These are phyloP conservation scores for Rhaphigaster nebulosa DNA, from an alignment of 2,888 invertebrate species.

Conservation along the genomic window DNA sequence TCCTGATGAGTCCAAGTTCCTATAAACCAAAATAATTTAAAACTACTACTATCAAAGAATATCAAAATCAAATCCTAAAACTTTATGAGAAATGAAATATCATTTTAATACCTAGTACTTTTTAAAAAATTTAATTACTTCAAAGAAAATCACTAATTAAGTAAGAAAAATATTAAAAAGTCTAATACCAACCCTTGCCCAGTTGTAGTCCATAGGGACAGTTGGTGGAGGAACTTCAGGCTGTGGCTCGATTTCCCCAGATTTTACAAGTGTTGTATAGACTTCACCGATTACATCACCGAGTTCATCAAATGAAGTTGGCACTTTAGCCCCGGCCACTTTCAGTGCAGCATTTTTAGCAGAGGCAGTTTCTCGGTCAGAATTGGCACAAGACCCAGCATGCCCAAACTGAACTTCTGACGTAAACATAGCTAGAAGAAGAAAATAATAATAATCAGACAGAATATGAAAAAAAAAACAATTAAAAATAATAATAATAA, in stretches of 20 bases:
- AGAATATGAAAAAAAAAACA: background rate
- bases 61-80: too few species aligned
- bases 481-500: background rate
- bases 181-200: conserved; percentile 82
- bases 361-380: conserved; percentile 91
- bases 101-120: background rate
- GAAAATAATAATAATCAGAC: background rate
- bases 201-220: conserved; percentile 99
- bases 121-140: too few species aligned
- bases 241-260: conserved; percentile 86
- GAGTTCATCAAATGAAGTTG: conserved; percentile 90
- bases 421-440: conserved; percentile 80
- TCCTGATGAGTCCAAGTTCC: conserved; percentile 97
- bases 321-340: conserved; percentile 90
- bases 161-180: too few species aligned
- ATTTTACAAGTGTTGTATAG: conserved; percentile 82
- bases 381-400: conserved; percentile 98
- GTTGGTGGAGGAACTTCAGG: conserved; percentile 97
- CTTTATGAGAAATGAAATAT: background rate
- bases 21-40: conserved; percentile 68
- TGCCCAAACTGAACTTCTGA: conserved; percentile 97
- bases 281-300: conserved; percentile 86
- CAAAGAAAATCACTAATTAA: background rate
- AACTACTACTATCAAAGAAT: background rate
- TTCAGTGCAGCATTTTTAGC: conserved; percentile 90